phyloP scores from a whole-genome alignment of 2,888 invertebrate species.

The Malthinus seriepunctatus region DNA sequence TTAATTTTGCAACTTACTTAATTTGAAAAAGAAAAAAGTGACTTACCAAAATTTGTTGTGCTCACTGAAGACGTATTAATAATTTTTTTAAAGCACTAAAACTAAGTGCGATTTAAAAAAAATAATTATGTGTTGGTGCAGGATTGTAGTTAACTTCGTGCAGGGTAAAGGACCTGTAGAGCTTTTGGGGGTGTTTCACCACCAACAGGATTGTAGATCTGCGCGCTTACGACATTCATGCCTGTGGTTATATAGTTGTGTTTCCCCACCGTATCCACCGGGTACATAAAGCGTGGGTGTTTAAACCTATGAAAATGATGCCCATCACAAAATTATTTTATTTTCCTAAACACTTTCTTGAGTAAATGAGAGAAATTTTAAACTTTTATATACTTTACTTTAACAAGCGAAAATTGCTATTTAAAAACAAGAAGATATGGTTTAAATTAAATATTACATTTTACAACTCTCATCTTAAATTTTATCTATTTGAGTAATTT shows the following conservation, averaged over 20 bases:
- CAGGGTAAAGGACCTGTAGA: slow-evolving; percentile 31
- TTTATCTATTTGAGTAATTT: no score
- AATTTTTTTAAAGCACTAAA: slow-evolving; percentile 3
- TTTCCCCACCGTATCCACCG: slow-evolving; percentile 31
- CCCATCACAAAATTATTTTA: slow-evolving; percentile 10
- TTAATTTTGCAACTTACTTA: neutral
- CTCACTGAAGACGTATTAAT: slow-evolving; percentile 2
- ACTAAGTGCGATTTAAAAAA: neutral
- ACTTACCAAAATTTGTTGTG: slow-evolving; percentile 9
- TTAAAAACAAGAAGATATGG: no score
- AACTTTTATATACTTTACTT: no score
- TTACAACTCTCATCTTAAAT: no score
- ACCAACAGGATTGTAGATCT: slow-evolving; percentile 32
- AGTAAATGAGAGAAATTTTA: no score
- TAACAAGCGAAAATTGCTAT: no score
- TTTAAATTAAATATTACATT: no score
- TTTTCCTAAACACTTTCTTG: no score
- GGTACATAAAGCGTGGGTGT: slow-evolving; percentile 30
- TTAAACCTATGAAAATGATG: slow-evolving; percentile 9
- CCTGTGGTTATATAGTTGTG: slow-evolving; percentile 34
- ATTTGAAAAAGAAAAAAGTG: neutral
- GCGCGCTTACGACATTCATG: slow-evolving; percentile 33
- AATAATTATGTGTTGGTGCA: slow-evolving; percentile 1
- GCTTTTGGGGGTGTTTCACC: slow-evolving; percentile 30
- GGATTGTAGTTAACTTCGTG: slow-evolving; percentile 12